These are phyloP conservation scores for Dendroctonus ponderosae DNA, from an alignment of 1,140 invertebrate genomes.

Conservation along the genomic window DNA sequence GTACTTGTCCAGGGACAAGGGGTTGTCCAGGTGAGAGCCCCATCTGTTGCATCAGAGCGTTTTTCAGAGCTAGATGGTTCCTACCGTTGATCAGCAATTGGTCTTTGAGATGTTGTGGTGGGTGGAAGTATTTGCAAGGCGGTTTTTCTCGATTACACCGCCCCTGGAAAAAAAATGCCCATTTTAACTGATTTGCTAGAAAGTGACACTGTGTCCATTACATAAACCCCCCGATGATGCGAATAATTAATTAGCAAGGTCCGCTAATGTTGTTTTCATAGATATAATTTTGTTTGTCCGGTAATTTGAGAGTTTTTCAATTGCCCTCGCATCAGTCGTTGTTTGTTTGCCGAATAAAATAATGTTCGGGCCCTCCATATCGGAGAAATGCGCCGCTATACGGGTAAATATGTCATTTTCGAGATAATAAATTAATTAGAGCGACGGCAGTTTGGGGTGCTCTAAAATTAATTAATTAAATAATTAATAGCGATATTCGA, in stretches of 20 bases:
- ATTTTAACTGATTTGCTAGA: background rate
- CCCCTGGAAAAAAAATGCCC: slow-evolving; percentile 71
- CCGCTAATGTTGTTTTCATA: slow-evolving; percentile 5
- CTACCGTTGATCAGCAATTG: slow-evolving; percentile 99
- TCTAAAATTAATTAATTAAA: background rate
- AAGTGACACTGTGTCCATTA: no score
- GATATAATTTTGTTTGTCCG: slow-evolving; percentile 17
- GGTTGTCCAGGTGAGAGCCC: slow-evolving; percentile 83
- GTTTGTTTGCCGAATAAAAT: slow-evolving; percentile 18
- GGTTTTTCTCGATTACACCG: slow-evolving; percentile 99
- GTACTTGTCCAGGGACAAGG: slow-evolving; percentile 85
- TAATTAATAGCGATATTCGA: slow-evolving; percentile 11
- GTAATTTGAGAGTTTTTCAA: slow-evolving; percentile 8
- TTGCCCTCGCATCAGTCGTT: background rate
- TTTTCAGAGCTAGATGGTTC: slow-evolving; percentile 97
- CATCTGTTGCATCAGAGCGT: slow-evolving; percentile 95
- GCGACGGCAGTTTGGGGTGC: background rate
- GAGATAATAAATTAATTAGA: slow-evolving; percentile 19
- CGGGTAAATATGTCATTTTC: slow-evolving; percentile 14
- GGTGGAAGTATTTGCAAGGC: slow-evolving; percentile 99
- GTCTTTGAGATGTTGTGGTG: slow-evolving; percentile 98
- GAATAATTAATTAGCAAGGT: slow-evolving; percentile 17
- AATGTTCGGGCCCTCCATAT: background rate
- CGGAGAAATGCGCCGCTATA: slow-evolving; percentile 1
- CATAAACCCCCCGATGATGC: background rate